These are phyloP conservation scores for Tautogolabrus adspersus DNA, from an alignment of 2,113 vertebrate genomes.

Conservation along the genomic window DNA sequence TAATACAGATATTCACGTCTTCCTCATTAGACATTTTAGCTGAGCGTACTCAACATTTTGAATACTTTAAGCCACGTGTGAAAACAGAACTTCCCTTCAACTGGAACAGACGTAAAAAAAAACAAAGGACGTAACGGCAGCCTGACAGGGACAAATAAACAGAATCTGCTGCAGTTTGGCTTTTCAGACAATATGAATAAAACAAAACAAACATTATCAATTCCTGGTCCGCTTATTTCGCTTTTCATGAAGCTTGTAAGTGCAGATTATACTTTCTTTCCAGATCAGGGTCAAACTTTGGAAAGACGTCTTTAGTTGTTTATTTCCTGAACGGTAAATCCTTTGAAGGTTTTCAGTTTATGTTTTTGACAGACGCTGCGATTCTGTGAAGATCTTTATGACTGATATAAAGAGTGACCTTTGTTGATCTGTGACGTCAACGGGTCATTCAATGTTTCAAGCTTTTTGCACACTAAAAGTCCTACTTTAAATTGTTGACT, in stretches of 20 bases:
- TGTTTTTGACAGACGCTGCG: neutral
- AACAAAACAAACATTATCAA: neutral
- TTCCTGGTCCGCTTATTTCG: neutral
- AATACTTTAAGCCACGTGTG: too few species aligned
- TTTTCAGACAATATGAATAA: neutral
- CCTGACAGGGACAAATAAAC: neutral
- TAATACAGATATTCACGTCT: neutral
- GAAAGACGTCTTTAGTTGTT: neutral
- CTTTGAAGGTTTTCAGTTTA: neutral
- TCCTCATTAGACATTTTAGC: too few species aligned
- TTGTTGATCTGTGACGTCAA: too few species aligned
- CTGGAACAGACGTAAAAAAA: neutral
- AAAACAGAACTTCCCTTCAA: neutral
- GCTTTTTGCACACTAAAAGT: too few species aligned
- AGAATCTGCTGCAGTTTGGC: neutral
- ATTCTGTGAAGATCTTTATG: neutral
- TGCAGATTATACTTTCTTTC: neutral
- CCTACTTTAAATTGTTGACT: too few species aligned
- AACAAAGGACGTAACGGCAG: neutral
- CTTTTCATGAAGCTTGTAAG: neutral
- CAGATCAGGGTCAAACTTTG: neutral
- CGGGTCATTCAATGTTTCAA: too few species aligned
- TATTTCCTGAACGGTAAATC: neutral
- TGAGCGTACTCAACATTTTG: too few species aligned
- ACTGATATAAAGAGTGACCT: neutral